Conservation (phyloP, 2,113 vertebrate species). For the Stigmatopora nigra region DNA sequence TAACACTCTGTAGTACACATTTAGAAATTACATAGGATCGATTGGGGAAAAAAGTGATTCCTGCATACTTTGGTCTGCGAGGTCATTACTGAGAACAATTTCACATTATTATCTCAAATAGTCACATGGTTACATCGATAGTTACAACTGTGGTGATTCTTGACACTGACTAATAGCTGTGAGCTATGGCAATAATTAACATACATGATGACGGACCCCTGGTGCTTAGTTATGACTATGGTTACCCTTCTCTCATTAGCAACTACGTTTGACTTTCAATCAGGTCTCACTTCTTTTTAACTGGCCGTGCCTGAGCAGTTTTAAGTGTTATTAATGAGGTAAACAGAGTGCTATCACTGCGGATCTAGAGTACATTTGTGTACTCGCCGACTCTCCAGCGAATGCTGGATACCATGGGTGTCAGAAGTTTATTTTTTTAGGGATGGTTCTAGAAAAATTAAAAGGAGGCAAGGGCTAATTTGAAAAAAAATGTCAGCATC, state of each 20-base stretch:
- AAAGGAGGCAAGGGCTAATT: too few relatives aligned
- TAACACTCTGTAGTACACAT: not conserved
- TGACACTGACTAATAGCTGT: constrained; percentile 27
- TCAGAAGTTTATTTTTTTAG: too few relatives aligned
- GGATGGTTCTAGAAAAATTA: too few relatives aligned
- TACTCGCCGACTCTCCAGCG: not conserved
- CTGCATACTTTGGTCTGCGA: not conserved
- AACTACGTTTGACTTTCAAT: constrained; percentile 14
- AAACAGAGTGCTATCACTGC: constrained; percentile 1
- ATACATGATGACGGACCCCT: constrained; percentile 28
- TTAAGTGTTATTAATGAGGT: constrained; percentile 5
- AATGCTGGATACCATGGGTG: not conserved
- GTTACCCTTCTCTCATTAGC: constrained; percentile 24
- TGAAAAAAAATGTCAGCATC: too few relatives aligned
- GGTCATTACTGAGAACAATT: constrained; percentile 11
- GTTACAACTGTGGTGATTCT: constrained; percentile 24
- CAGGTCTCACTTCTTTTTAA: constrained; percentile 11
- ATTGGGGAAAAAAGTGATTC: constrained; percentile 4
- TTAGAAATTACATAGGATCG: not conserved
- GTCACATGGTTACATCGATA: constrained; percentile 7
- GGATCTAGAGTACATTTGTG: constrained; percentile 1
- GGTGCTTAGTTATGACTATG: constrained; percentile 30
- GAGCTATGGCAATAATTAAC: constrained; percentile 35
- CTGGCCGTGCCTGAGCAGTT: not conserved
- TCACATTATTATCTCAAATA: constrained; percentile 9